Base-by-base conservation (phyloP, 2,888 invertebrate genomes). In the Listrodromus nycthemerus region DNA sequence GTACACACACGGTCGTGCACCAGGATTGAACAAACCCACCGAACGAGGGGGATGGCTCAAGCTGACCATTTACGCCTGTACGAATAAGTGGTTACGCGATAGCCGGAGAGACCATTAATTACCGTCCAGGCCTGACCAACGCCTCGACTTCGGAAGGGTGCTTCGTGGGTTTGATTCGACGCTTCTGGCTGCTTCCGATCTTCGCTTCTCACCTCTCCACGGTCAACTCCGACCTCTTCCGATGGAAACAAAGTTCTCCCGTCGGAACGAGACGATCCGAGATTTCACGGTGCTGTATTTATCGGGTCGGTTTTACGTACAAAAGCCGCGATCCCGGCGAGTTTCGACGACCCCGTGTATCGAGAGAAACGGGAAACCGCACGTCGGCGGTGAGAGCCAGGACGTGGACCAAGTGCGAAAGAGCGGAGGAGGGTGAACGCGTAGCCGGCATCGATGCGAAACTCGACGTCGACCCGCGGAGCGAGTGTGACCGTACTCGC, bases 51-150 rank as follows among this genome's bases (percentile, higher is more conserved):
- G 48, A 55, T 45, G 71, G 41, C 19, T n/a, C 45, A 33, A 21
- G 71, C 73, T 81, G 84, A 81, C 84, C 81, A 78, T 84, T 81
- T 78, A 84, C 84, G 81, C 55, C 45, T 70, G 65, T 66, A 75
- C 74, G 78, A 75, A 78, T 78, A 73, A 84, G 69, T 63, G 71
- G 82, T 30, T 30, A 50, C 50, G 73, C 61, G 78, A 82, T 69
- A 74, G 76, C 63, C 73, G 63, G 13, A 63, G 86, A 82, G 89
- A 89, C 91, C 89, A 91, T 91, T 90, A 91, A 91, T 91, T 91
- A 91, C 88, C 86, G 87, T 58, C 27, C 86, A 88, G 88, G 85
- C 87, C 88, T 87, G 80, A 86, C 82, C 85, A n/a, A 61, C 63
- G 48, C 41, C 33, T 5, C 30, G 7, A 58, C n/a, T 52, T 16